phyloP scores from a whole-genome alignment of 2,888 invertebrate genomes.

The Sarcophaga subvicina region DNA sequence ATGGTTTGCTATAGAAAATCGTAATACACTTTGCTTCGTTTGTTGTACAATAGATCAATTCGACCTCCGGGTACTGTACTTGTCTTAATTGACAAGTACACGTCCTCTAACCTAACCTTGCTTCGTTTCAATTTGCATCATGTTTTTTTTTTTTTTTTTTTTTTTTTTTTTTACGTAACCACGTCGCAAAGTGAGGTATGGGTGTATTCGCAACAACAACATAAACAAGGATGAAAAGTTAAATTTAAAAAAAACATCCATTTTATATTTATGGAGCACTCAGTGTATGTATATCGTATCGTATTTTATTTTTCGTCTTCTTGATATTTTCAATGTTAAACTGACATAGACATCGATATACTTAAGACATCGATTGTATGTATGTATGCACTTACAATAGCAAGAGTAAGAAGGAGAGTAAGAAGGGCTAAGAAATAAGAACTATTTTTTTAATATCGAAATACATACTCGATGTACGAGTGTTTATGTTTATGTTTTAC shows the following conservation, averaged over 20 bases:
- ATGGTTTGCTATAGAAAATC: no score
- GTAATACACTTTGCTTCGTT: no score
- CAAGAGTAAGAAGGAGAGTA: background rate
- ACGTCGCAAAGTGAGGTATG: no score
- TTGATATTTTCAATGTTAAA: constrained; percentile 38
- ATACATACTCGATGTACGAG: background rate
- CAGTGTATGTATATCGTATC: background rate
- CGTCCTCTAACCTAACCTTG: no score
- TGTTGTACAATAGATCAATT: no score
- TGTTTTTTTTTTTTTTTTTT: no score
- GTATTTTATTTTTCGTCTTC: constrained; percentile 16
- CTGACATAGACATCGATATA: constrained; percentile 53
- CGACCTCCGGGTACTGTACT: no score
- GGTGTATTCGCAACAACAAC: background rate
- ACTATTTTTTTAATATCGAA: no score
- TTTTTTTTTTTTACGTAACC: no score
- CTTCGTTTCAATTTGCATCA: no score
- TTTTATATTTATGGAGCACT: background rate
- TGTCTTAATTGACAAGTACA: no score
- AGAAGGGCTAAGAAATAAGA: background rate
- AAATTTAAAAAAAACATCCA: constrained; percentile 23
- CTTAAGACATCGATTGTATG: background rate
- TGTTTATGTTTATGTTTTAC: constrained; percentile 25
- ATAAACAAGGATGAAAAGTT: background rate
- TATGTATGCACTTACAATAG: no score